Conservation (phyloP, 1,140 invertebrate species). For the Aphaenogaster ashmeadi region DNA sequence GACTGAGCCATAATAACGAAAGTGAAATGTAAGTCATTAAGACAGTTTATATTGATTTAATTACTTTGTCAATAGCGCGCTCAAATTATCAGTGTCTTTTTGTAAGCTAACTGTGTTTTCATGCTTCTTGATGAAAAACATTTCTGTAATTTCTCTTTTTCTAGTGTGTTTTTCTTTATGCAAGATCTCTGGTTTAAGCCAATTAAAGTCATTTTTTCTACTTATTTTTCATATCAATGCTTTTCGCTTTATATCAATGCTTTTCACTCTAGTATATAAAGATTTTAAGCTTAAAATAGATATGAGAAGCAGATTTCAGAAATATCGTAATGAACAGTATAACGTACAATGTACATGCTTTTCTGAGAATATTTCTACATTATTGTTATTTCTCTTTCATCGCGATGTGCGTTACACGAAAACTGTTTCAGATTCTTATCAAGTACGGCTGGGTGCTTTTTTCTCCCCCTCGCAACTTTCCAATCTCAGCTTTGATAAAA, state of each 20-base stretch:
- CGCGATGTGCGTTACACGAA: constrained; percentile 43
- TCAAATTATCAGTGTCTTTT: no score
- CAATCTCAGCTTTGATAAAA: constrained; percentile 63
- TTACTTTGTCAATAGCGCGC: no score
- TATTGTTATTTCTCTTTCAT: constrained; percentile 43
- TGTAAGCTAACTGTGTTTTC: no score
- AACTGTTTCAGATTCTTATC: constrained; percentile 61
- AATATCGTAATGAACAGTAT: not conserved
- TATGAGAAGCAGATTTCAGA: not conserved
- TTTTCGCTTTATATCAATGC: not conserved
- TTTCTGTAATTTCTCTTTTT: no score
- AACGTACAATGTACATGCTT: not conserved
- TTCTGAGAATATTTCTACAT: constrained; percentile 18
- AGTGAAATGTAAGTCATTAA: no score
- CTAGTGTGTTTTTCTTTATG: no score
- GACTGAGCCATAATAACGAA: no score
- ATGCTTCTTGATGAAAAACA: no score
- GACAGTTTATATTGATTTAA: no score
- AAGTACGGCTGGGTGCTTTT: constrained; percentile 33
- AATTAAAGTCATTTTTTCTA: no score
- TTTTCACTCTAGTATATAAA: not conserved
- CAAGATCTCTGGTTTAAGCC: no score
- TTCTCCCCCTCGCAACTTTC: constrained; percentile 42
- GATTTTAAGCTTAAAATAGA: not conserved
- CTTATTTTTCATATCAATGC: not conserved